These are phyloP conservation scores for western clawed frog (Xenopus tropicalis) DNA, from an alignment of 2,113 vertebrate genomes.

Conservation along the genomic window UCB_Xtro_10.0 CM004445.2:61688001-61688500, in stretches of 20 bases:
- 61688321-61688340: conserved; percentile 21
- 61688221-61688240: neutral
- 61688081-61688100: neutral
- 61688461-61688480: neutral
- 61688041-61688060: neutral
- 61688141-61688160: neutral
- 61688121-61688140: too few relatives aligned
- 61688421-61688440: conserved; percentile 14
- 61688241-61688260: neutral
- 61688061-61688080: conserved; percentile 5
- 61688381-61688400: conserved; percentile 12
- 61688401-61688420: conserved; percentile 23
- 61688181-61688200: neutral
- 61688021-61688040: neutral
- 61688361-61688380: conserved; percentile 4
- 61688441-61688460: neutral
- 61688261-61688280: neutral
- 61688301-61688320: conserved; percentile 18
- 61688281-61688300: neutral
- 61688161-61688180: neutral
- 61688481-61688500: too few relatives aligned
- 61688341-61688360: conserved; percentile 29
- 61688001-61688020: conserved; percentile 28
- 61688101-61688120: neutral
- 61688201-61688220: neutral